phyloP scores from a whole-genome alignment of 2,113 vertebrate species.

The zebrafish (Danio rerio) region DNA sequence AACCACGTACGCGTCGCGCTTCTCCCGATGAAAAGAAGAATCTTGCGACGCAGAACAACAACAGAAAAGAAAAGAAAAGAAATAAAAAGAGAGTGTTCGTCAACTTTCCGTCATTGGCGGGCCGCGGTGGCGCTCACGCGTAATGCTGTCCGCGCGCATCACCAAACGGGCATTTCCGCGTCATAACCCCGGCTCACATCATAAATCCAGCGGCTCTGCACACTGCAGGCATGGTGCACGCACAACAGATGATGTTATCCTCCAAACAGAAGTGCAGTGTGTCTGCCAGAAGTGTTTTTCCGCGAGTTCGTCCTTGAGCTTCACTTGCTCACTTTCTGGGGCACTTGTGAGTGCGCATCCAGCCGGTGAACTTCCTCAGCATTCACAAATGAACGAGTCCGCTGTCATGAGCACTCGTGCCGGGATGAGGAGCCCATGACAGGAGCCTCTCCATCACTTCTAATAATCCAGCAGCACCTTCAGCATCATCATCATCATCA shows the following conservation, averaged over 20 bases:
- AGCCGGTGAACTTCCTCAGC: slow-evolving; percentile 25
- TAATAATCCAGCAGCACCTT: neutral
- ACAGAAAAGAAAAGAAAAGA: neutral
- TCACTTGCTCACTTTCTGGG: neutral
- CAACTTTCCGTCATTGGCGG: slow-evolving; percentile 26
- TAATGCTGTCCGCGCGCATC: neutral
- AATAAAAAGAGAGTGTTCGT: neutral
- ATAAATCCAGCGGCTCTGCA: slow-evolving; percentile 5
- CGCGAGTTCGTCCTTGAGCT: slow-evolving; percentile 22
- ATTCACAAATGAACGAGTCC: neutral
- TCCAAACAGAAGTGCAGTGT: no score
- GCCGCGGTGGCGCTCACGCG: neutral
- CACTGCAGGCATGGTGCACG: neutral
- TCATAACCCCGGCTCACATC: neutral
- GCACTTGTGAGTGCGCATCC: slow-evolving; percentile 14
- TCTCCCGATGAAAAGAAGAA: no score
- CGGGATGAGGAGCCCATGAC: neutral
- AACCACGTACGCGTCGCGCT: no score
- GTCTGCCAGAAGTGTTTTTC: neutral
- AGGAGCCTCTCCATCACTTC: slow-evolving; percentile 47
- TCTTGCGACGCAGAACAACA: no score
- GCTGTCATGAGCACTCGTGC: neutral
- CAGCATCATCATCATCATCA: slow-evolving; percentile 63
- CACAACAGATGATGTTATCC: neutral
- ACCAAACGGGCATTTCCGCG: neutral